Percentiles rank a stretch among this genome's conserved stretches.
Conservation (phyloP, 2,797 vertebrate genomes). For the Anabas testudineus region DNA sequence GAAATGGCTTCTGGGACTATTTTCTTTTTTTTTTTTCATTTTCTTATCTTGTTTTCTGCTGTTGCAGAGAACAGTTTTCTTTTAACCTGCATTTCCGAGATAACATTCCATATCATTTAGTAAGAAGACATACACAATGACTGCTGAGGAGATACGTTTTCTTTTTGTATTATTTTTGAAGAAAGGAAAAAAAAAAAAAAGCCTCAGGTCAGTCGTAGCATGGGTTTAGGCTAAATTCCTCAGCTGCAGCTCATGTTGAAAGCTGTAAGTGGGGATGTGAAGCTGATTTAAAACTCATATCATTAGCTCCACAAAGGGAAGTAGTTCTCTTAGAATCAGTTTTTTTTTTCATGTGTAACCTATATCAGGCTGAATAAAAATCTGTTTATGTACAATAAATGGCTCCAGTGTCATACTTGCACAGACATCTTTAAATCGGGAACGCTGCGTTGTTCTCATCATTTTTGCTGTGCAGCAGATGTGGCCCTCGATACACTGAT, state of each 20-base stretch:
- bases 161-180: conserved; percentile 59
- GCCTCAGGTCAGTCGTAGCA: conserved; percentile 83
- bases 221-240: conserved; percentile 76
- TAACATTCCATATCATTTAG: conserved; percentile 77
- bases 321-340: conserved; percentile 77
- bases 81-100: conserved; percentile 64
- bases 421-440: not conserved
- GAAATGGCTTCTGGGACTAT: conserved; percentile 64
- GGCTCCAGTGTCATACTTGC: conserved; percentile 41
- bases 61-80: conserved; percentile 47
- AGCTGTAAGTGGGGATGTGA: conserved; percentile 65
- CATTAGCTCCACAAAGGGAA: conserved; percentile 83
- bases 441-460: no score
- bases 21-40: conserved; percentile 18
- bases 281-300: conserved; percentile 76
- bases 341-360: conserved; percentile 80
- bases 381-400: conserved; percentile 78
- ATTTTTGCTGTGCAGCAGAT: not conserved
- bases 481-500: not conserved
- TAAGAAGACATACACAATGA: conserved; percentile 56
- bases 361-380: conserved; percentile 85
- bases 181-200: conserved; percentile 50
- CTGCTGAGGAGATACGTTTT: conserved; percentile 57
- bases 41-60: conserved; percentile 54
- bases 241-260: conserved; percentile 66